phyloP scores from a whole-genome alignment of 2,113 vertebrate species.

The Poeciliopsis prolifica region DNA sequence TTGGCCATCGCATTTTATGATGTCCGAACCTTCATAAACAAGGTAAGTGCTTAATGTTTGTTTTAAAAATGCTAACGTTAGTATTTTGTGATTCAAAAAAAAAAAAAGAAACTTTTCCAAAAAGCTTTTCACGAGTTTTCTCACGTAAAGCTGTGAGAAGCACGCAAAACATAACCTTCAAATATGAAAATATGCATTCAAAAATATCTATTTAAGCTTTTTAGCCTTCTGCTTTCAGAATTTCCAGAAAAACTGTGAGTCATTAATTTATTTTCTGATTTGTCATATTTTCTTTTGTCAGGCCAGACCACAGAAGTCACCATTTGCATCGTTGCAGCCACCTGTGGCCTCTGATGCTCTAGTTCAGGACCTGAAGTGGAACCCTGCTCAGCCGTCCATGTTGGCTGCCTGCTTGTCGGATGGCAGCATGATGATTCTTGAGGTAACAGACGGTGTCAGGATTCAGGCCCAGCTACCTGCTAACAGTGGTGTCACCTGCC shows the following conservation, averaged over 20 bases:
- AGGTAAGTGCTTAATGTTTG: slow-evolving; percentile 77
- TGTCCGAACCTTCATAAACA: slow-evolving; percentile 88
- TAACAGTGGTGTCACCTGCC: slow-evolving; percentile 85
- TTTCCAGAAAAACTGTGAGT: background rate
- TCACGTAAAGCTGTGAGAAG: background rate
- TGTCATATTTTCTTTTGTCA: slow-evolving; percentile 45
- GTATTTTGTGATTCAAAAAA: background rate
- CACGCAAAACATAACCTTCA: background rate
- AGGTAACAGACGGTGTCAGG: slow-evolving; percentile 84
- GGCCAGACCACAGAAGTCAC: slow-evolving; percentile 86
- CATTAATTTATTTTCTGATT: background rate
- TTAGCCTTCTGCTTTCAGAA: too few relatives aligned
- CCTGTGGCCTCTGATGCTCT: slow-evolving; percentile 62
- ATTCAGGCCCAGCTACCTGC: slow-evolving; percentile 83
- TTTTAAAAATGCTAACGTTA: background rate
- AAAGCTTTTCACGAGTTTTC: too few relatives aligned
- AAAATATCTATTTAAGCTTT: background rate
- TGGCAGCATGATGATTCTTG: slow-evolving; percentile 89
- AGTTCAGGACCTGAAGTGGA: slow-evolving; percentile 95
- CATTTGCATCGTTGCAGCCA: slow-evolving; percentile 85
- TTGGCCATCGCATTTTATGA: slow-evolving; percentile 91
- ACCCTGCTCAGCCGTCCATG: slow-evolving; percentile 81
- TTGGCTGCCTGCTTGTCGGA: slow-evolving; percentile 88
- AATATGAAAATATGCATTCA: background rate
- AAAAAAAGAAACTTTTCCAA: background rate